Percentiles rank a stretch among this genome's conserved stretches.
Conservation (phyloP, 35 echinoderm and acorn worm species). For the Amphiura filiformis region DNA sequence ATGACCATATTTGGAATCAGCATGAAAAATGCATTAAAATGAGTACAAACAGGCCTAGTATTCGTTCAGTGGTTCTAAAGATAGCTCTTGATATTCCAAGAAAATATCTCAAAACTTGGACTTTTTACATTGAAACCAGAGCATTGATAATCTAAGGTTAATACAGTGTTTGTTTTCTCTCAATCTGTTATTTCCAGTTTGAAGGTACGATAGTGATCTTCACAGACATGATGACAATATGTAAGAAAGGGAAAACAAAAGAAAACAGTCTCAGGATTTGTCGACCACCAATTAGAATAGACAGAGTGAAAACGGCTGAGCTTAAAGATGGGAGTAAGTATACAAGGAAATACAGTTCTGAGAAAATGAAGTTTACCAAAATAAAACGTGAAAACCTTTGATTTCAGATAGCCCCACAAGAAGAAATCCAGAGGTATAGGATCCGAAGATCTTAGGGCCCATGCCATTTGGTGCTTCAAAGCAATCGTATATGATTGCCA, state of each 20-base stretch:
- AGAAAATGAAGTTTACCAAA: neutral
- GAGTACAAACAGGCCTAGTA: too few species aligned
- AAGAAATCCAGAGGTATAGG: too few species aligned
- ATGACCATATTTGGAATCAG: too few species aligned
- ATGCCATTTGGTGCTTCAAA: neutral
- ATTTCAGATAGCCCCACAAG: too few species aligned
- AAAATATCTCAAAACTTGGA: too few species aligned
- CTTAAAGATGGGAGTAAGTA: constrained; percentile 89
- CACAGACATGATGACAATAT: constrained; percentile 72
- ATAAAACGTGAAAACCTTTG: too few species aligned
- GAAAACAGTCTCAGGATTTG: constrained; percentile 70
- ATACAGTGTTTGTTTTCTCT: too few species aligned
- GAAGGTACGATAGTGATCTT: constrained; percentile 72
- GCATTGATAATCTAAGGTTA: too few species aligned
- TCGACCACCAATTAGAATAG: constrained; percentile 72
- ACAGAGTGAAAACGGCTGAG: constrained; percentile 53
- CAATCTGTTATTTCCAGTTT: constrained; percentile 5
- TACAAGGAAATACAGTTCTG: neutral
- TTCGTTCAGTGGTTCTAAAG: too few species aligned
- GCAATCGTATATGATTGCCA: neutral
- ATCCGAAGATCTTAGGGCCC: neutral
- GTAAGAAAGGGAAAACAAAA: constrained; percentile 46
- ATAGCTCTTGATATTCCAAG: too few species aligned
- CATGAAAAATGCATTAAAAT: too few species aligned
- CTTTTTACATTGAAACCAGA: too few species aligned